phyloP scores from a whole-genome alignment of 2,797 vertebrate genomes.

The Pipistrellus pygmaeus region DNA sequence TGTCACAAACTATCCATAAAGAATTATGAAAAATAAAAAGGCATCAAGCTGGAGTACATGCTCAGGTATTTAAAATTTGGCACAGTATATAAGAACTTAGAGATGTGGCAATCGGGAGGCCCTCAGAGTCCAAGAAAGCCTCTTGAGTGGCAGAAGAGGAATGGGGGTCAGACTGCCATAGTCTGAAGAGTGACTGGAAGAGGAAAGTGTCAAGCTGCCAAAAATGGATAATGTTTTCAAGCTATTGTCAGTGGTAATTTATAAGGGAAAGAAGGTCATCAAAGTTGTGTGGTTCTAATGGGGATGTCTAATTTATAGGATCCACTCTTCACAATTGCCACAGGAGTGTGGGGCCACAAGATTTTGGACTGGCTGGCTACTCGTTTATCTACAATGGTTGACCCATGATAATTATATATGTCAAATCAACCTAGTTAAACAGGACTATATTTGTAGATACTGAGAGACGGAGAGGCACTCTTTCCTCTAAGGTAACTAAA shows the following conservation, averaged over 20 bases:
- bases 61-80: not conserved
- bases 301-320: not conserved
- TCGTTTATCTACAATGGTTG: not conserved
- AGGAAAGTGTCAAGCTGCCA: not conserved
- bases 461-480: not conserved
- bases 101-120: not conserved
- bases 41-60: not conserved
- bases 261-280: not conserved
- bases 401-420: not conserved
- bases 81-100: not conserved
- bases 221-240: not conserved
- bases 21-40: constrained; percentile 42
- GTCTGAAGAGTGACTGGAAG: not conserved
- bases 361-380: not conserved
- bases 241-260: not conserved
- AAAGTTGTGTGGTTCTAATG: not conserved
- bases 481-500: not conserved
- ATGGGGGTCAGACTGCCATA: not conserved
- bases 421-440: not conserved
- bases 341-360: not conserved
- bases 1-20: not conserved
- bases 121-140: not conserved
- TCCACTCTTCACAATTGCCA: not conserved
- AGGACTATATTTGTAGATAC: not conserved
- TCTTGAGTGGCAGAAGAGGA: not conserved